Evolutionary conservation across 2,113 vertebrate species (phyloP).

Genomic region (Apodemus speciosus): DNA sequence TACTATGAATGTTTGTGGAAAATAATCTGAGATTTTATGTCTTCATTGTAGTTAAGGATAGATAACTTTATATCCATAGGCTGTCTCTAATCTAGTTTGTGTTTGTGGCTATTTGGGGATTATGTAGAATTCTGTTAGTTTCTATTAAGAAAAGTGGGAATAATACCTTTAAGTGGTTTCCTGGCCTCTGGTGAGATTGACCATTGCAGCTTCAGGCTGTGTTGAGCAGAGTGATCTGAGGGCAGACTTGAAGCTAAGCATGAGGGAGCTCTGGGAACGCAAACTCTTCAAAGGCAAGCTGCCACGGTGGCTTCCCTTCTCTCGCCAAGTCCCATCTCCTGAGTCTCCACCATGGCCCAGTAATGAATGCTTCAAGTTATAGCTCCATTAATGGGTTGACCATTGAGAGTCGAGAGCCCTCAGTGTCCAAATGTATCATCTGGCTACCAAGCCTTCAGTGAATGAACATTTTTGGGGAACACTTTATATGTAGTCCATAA

Average conservation of each 20-base stretch:
- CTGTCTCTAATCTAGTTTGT: slow-evolving; percentile 16
- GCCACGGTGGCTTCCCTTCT: neutral
- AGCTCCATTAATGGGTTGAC: neutral
- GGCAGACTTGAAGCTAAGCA: neutral
- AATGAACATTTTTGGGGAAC: neutral
- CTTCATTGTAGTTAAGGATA: slow-evolving; percentile 18
- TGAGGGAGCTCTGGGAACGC: neutral
- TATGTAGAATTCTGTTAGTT: slow-evolving; percentile 19
- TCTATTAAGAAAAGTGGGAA: slow-evolving; percentile 28
- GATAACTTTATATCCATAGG: slow-evolving; percentile 25
- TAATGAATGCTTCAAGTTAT: neutral
- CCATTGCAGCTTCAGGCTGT: neutral
- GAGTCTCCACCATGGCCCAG: no score
- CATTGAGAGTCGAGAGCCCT: neutral
- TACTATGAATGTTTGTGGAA: neutral
- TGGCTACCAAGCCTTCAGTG: neutral
- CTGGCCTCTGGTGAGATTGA: neutral
- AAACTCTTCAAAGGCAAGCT: neutral
- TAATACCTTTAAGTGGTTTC: slow-evolving; percentile 49
- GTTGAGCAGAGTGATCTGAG: neutral
- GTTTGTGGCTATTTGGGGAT: slow-evolving; percentile 22
- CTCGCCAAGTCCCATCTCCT: neutral
- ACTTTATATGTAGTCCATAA: neutral
- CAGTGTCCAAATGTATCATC: neutral
- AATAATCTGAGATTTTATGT: slow-evolving; percentile 42